These are phyloP conservation scores for Caenorhabditis sp. DNA, from an alignment of 2,888 invertebrate genomes.

Conservation along the genomic window DNA sequence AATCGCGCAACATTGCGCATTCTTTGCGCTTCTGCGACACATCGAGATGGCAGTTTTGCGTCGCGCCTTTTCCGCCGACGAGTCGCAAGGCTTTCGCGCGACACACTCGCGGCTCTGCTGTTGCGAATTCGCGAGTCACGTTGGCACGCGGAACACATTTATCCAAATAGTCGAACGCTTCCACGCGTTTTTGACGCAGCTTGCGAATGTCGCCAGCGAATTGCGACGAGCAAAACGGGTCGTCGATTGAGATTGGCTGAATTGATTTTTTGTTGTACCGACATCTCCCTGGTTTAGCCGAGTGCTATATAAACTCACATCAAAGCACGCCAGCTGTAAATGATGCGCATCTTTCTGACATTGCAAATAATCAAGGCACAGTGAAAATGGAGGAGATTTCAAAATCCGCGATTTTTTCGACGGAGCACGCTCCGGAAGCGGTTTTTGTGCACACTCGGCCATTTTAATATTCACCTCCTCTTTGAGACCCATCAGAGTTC, in stretches of 20 bases:
- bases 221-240: constrained; percentile 8
- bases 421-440: neutral
- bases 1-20: constrained; percentile 45
- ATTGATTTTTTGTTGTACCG: too few species aligned
- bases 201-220: constrained; percentile 23
- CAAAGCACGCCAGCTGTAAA: constrained; percentile 27
- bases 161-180: constrained; percentile 46
- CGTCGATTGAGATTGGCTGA: neutral
- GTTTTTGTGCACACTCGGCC: constrained; percentile 41
- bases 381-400: constrained; percentile 32
- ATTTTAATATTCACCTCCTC: constrained; percentile 47
- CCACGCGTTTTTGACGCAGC: constrained; percentile 30
- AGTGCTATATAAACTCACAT: neutral
- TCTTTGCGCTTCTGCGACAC: constrained; percentile 34
- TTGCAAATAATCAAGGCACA: constrained; percentile 40
- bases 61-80: neutral
- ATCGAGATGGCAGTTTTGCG: constrained; percentile 30
- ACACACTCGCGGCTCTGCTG: constrained; percentile 30
- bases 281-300: too few species aligned
- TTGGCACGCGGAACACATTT: constrained; percentile 48
- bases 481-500: constrained; percentile 37
- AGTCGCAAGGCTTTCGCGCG: constrained; percentile 16
- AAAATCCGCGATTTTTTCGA: constrained; percentile 20
- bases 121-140: constrained; percentile 45
- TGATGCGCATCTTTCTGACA: constrained; percentile 45